phyloP scores from a whole-genome alignment of 2,797 vertebrate species.

The Poecilia picta region DNA sequence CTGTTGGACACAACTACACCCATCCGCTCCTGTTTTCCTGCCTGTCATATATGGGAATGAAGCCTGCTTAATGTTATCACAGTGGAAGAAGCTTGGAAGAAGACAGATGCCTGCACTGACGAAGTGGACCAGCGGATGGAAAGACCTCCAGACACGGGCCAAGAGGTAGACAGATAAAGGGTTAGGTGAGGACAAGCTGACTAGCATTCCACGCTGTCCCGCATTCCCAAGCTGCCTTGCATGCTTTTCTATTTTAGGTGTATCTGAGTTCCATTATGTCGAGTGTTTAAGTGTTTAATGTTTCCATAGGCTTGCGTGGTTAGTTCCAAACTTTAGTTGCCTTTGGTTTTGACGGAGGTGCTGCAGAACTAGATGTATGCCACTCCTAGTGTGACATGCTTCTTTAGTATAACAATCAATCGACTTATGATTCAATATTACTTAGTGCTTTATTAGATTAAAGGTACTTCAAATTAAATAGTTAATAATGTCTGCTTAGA shows the following conservation, averaged over 20 bases:
- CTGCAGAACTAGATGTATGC: slow-evolving; percentile 42
- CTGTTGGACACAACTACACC: slow-evolving; percentile 7
- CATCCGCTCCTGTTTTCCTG: background rate
- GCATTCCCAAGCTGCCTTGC: slow-evolving; percentile 45
- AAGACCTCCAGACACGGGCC: background rate
- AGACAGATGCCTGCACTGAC: slow-evolving; percentile 15
- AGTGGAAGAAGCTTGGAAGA: background rate
- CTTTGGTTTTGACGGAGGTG: slow-evolving; percentile 48
- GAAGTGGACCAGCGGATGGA: slow-evolving; percentile 13
- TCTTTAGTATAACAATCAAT: slow-evolving; percentile 29
- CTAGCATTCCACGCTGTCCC: slow-evolving; percentile 21
- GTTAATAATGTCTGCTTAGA: too few species aligned
- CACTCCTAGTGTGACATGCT: slow-evolving; percentile 51
- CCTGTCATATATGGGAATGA: background rate
- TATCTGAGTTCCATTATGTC: slow-evolving; percentile 41
- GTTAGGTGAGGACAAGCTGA: slow-evolving; percentile 40
- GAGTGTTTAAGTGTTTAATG: slow-evolving; percentile 2
- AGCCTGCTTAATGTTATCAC: slow-evolving; percentile 4
- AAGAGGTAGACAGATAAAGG: slow-evolving; percentile 24
- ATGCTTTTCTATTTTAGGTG: slow-evolving; percentile 52
- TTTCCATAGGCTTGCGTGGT: slow-evolving; percentile 14
- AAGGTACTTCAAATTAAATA: too few species aligned
- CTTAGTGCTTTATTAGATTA: too few species aligned
- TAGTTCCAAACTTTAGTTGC: slow-evolving; percentile 23
- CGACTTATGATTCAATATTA: too few species aligned